Conservation (phyloP, 2,113 vertebrate species). For the Rhizomys pruinosus region DNA sequence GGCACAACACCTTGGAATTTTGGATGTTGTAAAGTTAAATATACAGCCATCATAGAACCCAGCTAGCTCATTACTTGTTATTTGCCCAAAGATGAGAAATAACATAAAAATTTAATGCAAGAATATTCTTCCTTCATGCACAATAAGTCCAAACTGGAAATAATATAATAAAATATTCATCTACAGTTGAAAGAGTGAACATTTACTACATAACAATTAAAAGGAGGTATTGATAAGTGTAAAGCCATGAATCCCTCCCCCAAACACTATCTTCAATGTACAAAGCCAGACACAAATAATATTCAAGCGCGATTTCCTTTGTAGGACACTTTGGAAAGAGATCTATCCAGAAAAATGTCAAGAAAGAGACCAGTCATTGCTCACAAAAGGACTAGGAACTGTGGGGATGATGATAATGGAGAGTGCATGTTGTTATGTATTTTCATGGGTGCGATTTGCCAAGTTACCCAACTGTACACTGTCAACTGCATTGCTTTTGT, state of each 20-base stretch:
- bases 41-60: background rate
- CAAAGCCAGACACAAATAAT: background rate
- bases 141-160: background rate
- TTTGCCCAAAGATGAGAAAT: background rate
- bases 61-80: background rate
- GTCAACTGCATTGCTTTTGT: background rate
- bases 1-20: background rate
- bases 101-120: background rate
- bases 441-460: background rate
- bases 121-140: background rate
- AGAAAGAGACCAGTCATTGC: background rate
- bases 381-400: background rate
- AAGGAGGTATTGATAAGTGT: background rate
- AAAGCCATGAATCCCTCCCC: background rate
- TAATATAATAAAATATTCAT: background rate
- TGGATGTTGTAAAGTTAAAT: background rate
- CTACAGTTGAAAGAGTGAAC: background rate
- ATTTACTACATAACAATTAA: background rate
- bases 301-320: background rate
- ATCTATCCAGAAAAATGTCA: background rate
- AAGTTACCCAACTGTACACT: background rate
- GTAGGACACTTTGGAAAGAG: background rate
- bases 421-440: background rate
- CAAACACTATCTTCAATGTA: background rate
- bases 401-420: background rate